Conservation (phyloP, 2,797 vertebrate species). For the Calcarius lapponicus region DNA sequence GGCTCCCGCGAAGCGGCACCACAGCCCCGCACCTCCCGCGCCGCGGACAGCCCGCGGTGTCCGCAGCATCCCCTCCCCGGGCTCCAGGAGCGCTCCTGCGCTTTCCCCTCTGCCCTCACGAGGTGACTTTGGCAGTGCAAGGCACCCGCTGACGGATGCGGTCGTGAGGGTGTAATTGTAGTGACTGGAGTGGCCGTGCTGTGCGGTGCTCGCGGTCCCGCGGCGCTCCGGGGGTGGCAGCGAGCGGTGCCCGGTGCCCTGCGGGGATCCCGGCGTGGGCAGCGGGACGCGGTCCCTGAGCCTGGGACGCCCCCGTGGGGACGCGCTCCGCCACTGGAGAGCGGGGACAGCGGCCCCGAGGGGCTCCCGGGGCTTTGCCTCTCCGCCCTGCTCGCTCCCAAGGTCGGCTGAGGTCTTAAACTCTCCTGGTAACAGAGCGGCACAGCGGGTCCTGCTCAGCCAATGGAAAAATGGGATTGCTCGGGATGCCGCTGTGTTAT, state of each 20-base stretch:
- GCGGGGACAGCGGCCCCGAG: too few relatives aligned
- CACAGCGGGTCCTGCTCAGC: not conserved
- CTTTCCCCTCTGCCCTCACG: not conserved
- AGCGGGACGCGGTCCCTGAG: not conserved
- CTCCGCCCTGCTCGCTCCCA: not conserved
- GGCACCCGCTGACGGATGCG: not conserved
- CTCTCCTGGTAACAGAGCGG: not conserved
- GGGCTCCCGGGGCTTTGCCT: not conserved
- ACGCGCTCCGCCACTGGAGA: not conserved
- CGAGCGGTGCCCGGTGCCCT: not conserved
- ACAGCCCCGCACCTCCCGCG: too few relatives aligned
- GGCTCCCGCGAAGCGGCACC: not conserved
- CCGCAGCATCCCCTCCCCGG: not conserved
- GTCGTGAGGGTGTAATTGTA: accelerated
- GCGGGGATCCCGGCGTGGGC: not conserved
- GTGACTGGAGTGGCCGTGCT: accelerated
- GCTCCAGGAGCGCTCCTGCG: not conserved
- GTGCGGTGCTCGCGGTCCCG: not conserved
- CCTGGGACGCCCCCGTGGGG: not conserved
- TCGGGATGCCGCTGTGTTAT: accelerated
- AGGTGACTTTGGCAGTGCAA: not conserved
- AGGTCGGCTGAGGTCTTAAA: not conserved
- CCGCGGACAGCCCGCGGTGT: not conserved
- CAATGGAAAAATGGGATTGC: not conserved
- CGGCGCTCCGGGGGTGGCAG: accelerated